A percentile compares a stretch with the other conserved stretches of the same genome.
Conservation (phyloP, 1,140 invertebrate genomes). For the Physella acuta region DNA sequence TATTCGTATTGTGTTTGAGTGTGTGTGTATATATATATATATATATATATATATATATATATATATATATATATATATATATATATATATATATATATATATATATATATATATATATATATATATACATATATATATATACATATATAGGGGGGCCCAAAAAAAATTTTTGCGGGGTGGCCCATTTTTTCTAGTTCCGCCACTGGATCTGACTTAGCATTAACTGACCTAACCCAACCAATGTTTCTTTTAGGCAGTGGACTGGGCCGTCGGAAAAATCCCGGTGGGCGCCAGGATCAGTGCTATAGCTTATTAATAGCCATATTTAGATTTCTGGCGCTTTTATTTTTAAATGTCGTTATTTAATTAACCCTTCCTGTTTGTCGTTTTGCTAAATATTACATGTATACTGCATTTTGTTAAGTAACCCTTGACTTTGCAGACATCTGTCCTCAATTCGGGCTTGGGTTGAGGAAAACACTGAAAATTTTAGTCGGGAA, state of each 20-base stretch:
- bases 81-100: background rate
- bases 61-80: conserved; percentile 11
- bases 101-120: conserved; percentile 15
- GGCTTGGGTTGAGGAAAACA: too few species aligned
- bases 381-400: too few species aligned
- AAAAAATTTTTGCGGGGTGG: too few species aligned
- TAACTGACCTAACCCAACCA: background rate
- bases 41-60: background rate
- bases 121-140: background rate
- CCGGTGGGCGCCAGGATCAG: background rate
- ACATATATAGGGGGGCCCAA: too few species aligned
- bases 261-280: background rate
- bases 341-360: background rate
- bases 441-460: too few species aligned
- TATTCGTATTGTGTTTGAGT: too few species aligned
- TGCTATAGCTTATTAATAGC: background rate
- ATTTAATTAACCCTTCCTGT: too few species aligned
- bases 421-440: too few species aligned
- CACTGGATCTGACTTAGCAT: background rate
- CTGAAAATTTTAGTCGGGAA: too few species aligned
- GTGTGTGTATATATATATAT: background rate
- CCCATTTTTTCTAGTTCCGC: too few species aligned
- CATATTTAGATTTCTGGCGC: background rate
- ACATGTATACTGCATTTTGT: too few species aligned
- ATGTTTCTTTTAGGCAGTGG: background rate